A percentile compares a stretch with the other conserved stretches of the same genome.
phyloP scores from a whole-genome alignment of 1,140 invertebrate species.

The Chionoecetes opilio region DNA sequence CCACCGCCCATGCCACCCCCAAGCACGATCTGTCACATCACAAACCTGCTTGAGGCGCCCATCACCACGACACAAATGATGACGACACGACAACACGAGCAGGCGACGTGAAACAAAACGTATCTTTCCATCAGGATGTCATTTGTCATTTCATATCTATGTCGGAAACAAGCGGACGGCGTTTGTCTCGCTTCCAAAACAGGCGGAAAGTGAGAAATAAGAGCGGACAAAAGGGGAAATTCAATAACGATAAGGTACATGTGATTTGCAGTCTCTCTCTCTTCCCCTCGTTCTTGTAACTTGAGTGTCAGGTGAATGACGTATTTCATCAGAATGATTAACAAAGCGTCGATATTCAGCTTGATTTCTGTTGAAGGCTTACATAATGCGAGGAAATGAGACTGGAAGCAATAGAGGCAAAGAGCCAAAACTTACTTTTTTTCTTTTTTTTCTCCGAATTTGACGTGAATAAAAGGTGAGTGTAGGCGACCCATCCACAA shows the following conservation, averaged over 20 bases:
- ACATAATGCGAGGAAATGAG: not conserved
- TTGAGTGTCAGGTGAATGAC: not conserved
- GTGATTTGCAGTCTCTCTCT: constrained; percentile 1
- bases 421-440: not conserved
- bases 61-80: too few relatives aligned
- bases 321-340: constrained; percentile 20
- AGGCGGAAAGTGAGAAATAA: not conserved
- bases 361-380: not conserved
- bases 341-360: not conserved
- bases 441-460: not conserved
- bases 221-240: not conserved
- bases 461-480: not conserved
- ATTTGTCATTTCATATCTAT: not conserved
- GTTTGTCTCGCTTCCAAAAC: not conserved
- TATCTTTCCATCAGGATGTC: not conserved
- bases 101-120: not conserved
- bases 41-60: too few relatives aligned
- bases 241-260: not conserved
- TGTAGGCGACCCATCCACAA: not conserved
- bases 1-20: too few relatives aligned
- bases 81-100: too few relatives aligned
- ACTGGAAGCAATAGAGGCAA: not conserved
- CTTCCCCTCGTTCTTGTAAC: not conserved
- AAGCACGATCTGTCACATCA: too few relatives aligned
- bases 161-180: not conserved